phyloP scores from a whole-genome alignment of 37 sponge, comb jelly and placozoan species.

The Crambe crambe region DNA sequence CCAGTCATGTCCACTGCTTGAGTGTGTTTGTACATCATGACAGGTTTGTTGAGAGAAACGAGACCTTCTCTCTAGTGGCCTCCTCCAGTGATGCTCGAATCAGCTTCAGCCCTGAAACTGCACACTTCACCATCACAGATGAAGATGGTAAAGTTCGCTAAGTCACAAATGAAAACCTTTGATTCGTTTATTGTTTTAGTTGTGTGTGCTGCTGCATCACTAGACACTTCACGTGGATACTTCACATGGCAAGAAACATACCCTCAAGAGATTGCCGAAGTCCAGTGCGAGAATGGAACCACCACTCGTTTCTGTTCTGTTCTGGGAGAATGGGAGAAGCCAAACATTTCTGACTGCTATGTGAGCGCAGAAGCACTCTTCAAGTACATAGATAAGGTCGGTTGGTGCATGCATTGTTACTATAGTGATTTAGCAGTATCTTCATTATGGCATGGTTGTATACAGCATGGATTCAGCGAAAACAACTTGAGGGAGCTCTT shows the following conservation, averaged over 20 bases:
- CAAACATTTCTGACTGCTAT: conserved; percentile 1
- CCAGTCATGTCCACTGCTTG: neutral
- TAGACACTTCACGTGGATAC: conserved; percentile 20
- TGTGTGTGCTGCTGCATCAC: conserved; percentile 1
- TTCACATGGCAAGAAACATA: conserved; percentile 19
- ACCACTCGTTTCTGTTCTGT: conserved; percentile 7
- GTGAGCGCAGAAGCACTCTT: conserved; percentile 17
- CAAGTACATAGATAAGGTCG: conserved; percentile 7
- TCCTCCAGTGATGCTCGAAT: conserved; percentile 4
- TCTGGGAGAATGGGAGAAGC: conserved; percentile 17
- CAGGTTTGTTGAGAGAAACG: conserved; percentile 13
- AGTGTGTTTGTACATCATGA: conserved; percentile 1
- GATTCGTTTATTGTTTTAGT: conserved; percentile 3
- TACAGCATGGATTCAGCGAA: conserved; percentile 16
- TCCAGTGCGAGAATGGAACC: conserved; percentile 13
- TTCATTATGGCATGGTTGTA: too few species aligned
- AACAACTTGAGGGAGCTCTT: conserved; percentile 19
- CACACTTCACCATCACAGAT: conserved; percentile 24
- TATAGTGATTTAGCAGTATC: too few species aligned
- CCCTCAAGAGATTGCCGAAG: conserved; percentile 1
- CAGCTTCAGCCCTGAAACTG: neutral
- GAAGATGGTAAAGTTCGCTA: conserved; percentile 28
- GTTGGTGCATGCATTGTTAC: too few species aligned
- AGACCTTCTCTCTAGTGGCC: conserved; percentile 1
- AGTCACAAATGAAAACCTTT: neutral